Percentiles rank a stretch among this genome's conserved stretches.
phyloP scores from a whole-genome alignment of 2,888 invertebrate species.

The Alentia gelatinosa region DNA sequence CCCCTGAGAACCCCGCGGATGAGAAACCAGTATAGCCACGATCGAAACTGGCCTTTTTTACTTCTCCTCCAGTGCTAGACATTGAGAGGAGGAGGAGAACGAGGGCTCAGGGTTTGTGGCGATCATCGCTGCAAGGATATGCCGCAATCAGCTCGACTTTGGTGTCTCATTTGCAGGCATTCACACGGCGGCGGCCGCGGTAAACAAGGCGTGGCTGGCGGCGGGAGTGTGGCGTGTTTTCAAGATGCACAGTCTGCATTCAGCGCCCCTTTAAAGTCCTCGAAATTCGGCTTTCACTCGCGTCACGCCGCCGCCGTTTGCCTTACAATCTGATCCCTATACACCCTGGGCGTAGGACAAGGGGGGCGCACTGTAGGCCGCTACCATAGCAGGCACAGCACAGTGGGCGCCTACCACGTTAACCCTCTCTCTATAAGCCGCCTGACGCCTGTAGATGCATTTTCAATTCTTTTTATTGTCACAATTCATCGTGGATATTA shows the following conservation, averaged over 20 bases:
- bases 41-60: background rate
- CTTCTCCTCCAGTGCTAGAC: no score
- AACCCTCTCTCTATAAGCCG: no score
- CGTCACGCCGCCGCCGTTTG: background rate
- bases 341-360: background rate
- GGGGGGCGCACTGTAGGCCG: background rate
- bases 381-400: background rate
- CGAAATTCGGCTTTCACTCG: background rate
- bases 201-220: background rate
- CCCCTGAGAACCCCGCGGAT: background rate
- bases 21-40: background rate
- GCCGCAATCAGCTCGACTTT: constrained; percentile 18
- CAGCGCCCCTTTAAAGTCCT: background rate
- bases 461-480: no score
- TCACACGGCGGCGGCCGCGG: background rate
- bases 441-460: no score
- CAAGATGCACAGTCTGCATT: background rate
- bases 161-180: constrained; percentile 25
- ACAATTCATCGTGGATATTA: no score
- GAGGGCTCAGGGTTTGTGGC: no score
- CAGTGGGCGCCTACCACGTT: no score
- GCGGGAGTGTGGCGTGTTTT: background rate
- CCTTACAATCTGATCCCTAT: constrained; percentile 13
- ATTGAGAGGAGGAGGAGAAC: no score
- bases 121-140: constrained; percentile 3